phyloP scores from a whole-genome alignment of 2,888 invertebrate genomes.

The Mongoloraphidia duomilia region DNA sequence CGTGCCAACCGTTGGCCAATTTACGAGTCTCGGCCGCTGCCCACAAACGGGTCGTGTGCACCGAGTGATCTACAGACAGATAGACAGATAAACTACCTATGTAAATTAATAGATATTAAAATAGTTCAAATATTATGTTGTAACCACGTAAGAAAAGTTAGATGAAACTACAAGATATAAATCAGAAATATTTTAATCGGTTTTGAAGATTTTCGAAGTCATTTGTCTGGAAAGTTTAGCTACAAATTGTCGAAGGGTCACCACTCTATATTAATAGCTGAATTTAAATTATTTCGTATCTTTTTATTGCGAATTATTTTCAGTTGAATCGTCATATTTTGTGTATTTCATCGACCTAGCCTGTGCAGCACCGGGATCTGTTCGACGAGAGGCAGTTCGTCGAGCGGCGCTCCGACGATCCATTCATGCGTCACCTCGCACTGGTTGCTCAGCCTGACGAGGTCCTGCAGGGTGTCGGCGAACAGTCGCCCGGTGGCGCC shows the following conservation, averaged over 20 bases:
- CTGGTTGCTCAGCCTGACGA: slow-evolving; percentile 58
- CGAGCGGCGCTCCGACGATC: slow-evolving; percentile 55
- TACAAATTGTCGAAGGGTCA: no score
- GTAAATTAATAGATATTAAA: no score
- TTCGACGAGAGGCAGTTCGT: slow-evolving; percentile 64
- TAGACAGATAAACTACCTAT: not conserved
- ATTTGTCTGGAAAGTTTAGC: no score
- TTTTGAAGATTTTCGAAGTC: not conserved
- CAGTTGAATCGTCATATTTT: no score
- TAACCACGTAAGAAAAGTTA: no score
- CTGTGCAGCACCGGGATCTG: slow-evolving; percentile 67
- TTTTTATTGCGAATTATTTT: no score
- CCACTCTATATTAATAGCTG: no score
- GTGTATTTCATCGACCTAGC: slow-evolving; percentile 32
- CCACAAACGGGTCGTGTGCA: slow-evolving; percentile 69
- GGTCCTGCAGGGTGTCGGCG: slow-evolving; percentile 48
- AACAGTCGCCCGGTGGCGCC: slow-evolving; percentile 32
- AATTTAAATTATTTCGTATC: no score
- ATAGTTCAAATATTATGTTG: no score
- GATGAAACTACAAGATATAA: not conserved
- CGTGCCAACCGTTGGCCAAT: slow-evolving; percentile 59
- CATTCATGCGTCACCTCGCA: slow-evolving; percentile 60
- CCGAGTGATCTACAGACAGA: slow-evolving; percentile 48
- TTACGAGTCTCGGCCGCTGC: slow-evolving; percentile 56
- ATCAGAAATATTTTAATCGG: not conserved